A percentile compares a stretch with the other conserved stretches of the same genome.
Evolutionary conservation across 1,140 invertebrate genomes (phyloP).

Genomic region (Stegodyphus mimosarum): DNA sequence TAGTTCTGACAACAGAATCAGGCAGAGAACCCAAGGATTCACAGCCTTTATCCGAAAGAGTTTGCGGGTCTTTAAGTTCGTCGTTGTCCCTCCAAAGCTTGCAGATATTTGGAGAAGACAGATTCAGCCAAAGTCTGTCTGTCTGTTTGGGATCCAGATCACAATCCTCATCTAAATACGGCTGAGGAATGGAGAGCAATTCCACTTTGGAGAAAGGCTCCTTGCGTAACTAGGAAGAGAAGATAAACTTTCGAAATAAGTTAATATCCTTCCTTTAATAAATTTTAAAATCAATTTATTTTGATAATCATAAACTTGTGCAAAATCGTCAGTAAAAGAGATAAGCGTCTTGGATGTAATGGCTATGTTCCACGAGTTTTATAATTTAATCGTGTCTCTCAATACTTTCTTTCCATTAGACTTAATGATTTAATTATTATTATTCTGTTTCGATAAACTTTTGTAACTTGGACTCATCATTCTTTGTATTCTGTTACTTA

Average conservation of each 20-base stretch:
- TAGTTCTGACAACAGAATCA: constrained; percentile 10
- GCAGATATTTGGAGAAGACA: constrained; percentile 2
- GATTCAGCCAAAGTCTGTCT: constrained; percentile 23
- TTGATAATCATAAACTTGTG: no score
- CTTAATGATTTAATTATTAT: no score
- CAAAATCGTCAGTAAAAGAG: no score
- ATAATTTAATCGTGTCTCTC: no score
- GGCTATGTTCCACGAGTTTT: no score
- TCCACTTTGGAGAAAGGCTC: constrained; percentile 14
- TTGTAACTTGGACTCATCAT: no score
- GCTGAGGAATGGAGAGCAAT: constrained; percentile 29
- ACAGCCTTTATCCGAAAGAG: neutral
- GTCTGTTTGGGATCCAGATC: neutral
- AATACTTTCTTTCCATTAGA: no score
- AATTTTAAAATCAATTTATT: neutral
- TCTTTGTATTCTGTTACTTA: no score
- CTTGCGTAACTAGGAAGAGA: neutral
- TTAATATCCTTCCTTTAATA: neutral
- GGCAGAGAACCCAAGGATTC: neutral
- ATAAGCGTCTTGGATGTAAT: no score
- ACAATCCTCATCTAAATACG: neutral
- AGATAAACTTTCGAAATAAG: neutral
- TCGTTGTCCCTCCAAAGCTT: constrained; percentile 3
- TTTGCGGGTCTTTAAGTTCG: neutral
- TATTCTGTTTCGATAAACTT: no score